Conservation (phyloP, 2,113 vertebrate genomes). For the Zosterops borbonicus region DNA sequence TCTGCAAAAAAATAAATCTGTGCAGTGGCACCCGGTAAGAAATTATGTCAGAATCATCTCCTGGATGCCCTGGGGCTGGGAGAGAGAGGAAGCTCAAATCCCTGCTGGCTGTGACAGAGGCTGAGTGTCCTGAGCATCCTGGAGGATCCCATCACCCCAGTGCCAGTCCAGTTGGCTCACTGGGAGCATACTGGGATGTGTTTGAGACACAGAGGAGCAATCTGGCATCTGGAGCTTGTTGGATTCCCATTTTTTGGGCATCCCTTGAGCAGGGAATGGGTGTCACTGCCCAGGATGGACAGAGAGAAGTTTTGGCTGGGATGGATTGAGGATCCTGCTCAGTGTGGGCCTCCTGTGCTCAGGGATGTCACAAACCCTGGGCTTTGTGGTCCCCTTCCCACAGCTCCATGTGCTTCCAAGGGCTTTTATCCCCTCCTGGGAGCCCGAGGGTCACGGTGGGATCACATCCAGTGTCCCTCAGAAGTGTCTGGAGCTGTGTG, state of each 20-base stretch:
- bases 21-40: not conserved
- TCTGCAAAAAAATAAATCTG: not conserved
- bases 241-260: fast-evolving
- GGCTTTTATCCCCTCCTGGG: not conserved
- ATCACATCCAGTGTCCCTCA: not conserved
- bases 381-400: not conserved
- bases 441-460: fast-evolving
- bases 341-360: fast-evolving
- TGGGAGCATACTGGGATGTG: not conserved
- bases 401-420: not conserved
- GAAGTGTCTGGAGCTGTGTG: fast-evolving
- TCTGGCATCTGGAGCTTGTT: not conserved
- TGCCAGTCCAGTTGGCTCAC: not conserved
- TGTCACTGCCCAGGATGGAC: fast-evolving
- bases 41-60: not conserved
- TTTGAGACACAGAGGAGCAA: fast-evolving
- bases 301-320: not conserved
- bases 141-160: not conserved
- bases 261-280: not conserved
- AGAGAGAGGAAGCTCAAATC: not conserved
- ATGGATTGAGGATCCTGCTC: not conserved
- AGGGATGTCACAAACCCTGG: not conserved
- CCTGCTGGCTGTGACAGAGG: fast-evolving
- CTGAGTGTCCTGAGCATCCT: not conserved
- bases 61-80: not conserved